These are phyloP conservation scores for Myiotriccus ornatus DNA, from an alignment of 2,797 vertebrate genomes.

Conservation along the genomic window DNA sequence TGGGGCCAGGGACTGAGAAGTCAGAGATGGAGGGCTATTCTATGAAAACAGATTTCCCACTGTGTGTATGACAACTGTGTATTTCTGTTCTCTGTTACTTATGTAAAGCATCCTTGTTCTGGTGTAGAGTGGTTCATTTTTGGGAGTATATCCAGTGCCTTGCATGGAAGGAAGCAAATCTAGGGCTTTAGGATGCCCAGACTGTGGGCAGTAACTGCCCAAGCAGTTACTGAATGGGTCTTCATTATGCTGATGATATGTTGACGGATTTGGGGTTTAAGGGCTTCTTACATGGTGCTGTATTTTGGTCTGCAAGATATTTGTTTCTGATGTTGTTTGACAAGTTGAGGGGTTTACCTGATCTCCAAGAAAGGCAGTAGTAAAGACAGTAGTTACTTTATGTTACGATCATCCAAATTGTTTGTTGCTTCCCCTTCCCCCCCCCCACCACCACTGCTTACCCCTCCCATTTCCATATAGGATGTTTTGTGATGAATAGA, in stretches of 20 bases:
- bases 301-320: background rate
- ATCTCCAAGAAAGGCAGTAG: background rate
- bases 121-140: background rate
- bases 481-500: background rate
- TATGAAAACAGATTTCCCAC: background rate
- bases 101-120: accelerated
- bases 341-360: background rate
- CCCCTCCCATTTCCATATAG: background rate
- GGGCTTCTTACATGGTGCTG: background rate
- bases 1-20: background rate
- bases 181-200: background rate
- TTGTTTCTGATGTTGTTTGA: background rate
- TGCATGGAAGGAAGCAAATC: background rate
- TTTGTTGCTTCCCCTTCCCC: background rate
- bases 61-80: background rate
- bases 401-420: background rate
- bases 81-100: background rate
- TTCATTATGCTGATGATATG: background rate
- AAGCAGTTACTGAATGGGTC: background rate
- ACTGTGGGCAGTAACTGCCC: background rate
- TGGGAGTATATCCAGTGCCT: background rate
- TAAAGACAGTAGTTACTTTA: background rate
- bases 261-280: background rate
- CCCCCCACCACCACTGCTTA: no score
- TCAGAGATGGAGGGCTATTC: background rate